Evolutionary conservation across 2,888 invertebrate genomes (phyloP).

Genomic region (Leptopterna dolabrata): DNA sequence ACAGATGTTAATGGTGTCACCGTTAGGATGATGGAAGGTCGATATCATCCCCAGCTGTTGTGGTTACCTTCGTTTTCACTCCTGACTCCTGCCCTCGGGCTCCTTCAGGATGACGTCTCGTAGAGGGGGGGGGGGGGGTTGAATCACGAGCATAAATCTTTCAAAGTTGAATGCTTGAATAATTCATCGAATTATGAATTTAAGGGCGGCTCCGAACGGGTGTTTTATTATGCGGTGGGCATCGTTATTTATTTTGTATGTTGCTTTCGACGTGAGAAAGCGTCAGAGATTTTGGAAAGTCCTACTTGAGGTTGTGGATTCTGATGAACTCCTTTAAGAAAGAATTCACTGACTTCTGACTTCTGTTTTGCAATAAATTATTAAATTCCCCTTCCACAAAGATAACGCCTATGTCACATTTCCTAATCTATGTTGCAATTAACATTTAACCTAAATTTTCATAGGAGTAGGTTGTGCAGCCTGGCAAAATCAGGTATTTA

Average conservation of each 20-base stretch:
- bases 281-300: neutral
- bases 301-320: neutral
- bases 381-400: too few relatives aligned
- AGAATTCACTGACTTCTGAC: too few relatives aligned
- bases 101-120: neutral
- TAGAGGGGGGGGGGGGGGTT: too few relatives aligned
- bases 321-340: too few relatives aligned
- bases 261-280: neutral
- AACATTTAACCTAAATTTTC: too few relatives aligned
- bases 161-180: constrained; percentile 10
- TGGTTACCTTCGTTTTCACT: neutral
- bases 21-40: neutral
- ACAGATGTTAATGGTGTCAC: too few relatives aligned
- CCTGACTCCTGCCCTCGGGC: neutral
- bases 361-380: too few relatives aligned
- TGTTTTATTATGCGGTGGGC: neutral
- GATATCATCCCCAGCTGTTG: neutral
- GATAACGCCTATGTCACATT: too few relatives aligned
- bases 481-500: too few relatives aligned
- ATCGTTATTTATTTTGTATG: neutral
- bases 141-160: constrained; percentile 1
- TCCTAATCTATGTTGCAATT: too few relatives aligned
- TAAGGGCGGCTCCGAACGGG: constrained; percentile 1
- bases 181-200: constrained; percentile 18
- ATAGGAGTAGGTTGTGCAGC: too few relatives aligned